These are phyloP conservation scores for Eulemur rubriventer DNA, from an alignment of 2,797 vertebrate genomes.

Conservation along the genomic window DNA sequence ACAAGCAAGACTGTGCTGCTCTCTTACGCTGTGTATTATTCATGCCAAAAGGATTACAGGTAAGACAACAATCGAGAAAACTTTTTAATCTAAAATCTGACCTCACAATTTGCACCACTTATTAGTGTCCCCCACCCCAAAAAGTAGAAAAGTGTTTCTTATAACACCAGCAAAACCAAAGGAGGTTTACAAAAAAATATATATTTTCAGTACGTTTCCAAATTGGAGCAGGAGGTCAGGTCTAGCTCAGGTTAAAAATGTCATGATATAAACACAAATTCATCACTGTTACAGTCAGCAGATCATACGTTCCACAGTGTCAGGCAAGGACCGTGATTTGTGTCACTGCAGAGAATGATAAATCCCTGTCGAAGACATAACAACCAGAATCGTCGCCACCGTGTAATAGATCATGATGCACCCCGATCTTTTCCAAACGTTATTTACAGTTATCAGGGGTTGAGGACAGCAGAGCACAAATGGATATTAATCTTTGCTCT, in stretches of 20 bases:
- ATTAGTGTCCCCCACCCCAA: neutral
- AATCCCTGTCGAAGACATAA: constrained; percentile 85
- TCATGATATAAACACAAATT: constrained; percentile 82
- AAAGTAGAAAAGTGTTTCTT: neutral
- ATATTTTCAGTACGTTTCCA: constrained; percentile 59
- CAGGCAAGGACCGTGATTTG: constrained; percentile 83
- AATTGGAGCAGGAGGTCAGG: constrained; percentile 77
- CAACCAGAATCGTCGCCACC: constrained; percentile 82
- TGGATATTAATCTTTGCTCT: constrained; percentile 83
- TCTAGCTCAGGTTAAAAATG: constrained; percentile 82
- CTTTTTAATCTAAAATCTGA: neutral
- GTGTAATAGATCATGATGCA: constrained; percentile 85
- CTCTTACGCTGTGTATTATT: neutral
- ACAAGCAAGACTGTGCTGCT: neutral
- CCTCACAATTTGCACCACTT: neutral
- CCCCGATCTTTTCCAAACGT: constrained; percentile 84
- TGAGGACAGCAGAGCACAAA: constrained; percentile 80
- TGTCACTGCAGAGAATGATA: constrained; percentile 85
- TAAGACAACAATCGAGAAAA: neutral
- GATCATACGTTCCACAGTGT: constrained; percentile 82
- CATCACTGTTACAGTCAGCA: constrained; percentile 79
- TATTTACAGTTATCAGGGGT: constrained; percentile 85
- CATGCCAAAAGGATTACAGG: neutral
- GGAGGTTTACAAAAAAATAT: neutral
- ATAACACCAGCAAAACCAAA: neutral